These are phyloP conservation scores for Cavia aperea DNA, from an alignment of 2,113 vertebrate genomes.

Conservation along the genomic window DNA sequence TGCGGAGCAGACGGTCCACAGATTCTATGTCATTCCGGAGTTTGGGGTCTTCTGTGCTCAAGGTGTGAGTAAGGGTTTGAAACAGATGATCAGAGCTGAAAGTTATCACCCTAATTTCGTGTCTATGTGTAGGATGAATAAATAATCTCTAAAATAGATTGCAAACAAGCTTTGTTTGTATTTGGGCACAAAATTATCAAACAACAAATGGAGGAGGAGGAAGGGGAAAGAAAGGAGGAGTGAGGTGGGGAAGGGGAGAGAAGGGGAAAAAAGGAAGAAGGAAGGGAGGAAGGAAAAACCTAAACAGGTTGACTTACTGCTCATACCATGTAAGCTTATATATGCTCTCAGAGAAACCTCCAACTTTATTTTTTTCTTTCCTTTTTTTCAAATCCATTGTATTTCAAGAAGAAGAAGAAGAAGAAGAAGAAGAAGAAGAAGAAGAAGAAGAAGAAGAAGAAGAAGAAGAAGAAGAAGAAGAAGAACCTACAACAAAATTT, in stretches of 20 bases:
- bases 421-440: too few relatives aligned
- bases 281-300: background rate
- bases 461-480: too few relatives aligned
- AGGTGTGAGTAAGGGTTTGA: background rate
- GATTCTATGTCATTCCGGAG: background rate
- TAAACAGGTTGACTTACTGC: background rate
- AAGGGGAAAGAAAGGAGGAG: too few relatives aligned
- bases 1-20: background rate
- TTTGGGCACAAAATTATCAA: background rate
- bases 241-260: accelerated
- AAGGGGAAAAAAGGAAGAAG: accelerated
- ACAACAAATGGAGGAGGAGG: accelerated
- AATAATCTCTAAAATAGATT: background rate
- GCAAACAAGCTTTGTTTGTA: background rate
- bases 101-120: background rate
- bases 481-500: too few relatives aligned
- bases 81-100: background rate
- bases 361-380: background rate
- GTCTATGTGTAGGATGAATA: background rate
- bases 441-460: too few relatives aligned
- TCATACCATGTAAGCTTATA: background rate
- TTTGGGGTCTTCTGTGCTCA: background rate
- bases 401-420: too few relatives aligned
- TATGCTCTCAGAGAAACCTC: background rate
- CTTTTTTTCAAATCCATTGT: too few relatives aligned